Evolutionary conservation across 1,140 invertebrate species (phyloP), one percentile per base, ranked within the genome.

Genomic region (Trichogramma pretiosum): DNA sequence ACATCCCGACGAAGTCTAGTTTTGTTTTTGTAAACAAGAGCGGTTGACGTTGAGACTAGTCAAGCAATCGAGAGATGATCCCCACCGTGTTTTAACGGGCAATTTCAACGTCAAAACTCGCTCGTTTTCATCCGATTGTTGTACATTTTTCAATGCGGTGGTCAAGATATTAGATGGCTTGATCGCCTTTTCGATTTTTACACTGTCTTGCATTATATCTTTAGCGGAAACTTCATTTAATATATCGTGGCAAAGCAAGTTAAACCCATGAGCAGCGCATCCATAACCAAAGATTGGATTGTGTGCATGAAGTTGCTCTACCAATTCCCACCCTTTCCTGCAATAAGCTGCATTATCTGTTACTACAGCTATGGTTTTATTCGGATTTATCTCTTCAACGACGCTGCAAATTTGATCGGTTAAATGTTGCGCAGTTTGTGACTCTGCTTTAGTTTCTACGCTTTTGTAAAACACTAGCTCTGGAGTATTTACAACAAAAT

Each of bases 311-410:
- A 48, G 22, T 28, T 37, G 13, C 37, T 55, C 28, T 11, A 55
- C 33, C 41, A 53, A 47, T 13, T 8, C 10, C 51, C 55, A 56
- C 9, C 42, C 46, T 18, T 40, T 46, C 50, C 50, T 55, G 36
- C 56, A 56, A 33, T 34, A 43, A n/a, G 51, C 30, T 13, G 53
- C 55, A 36, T 59, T 59, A 34, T 56, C 55, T 10, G 47, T 50
- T 30, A 43, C 51, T 9, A 56, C 23, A 32, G 38, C 54, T 26
- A 52, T 36, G 40, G 46, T 48, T 46, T 55, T 54, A 19, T 53
- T 32, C 14, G 33, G 23, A 13, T 45, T 48, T 10, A 54, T 14
- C 39, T 50, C 21, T 18, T 56, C 39, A 40, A 54, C 49, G 3
- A 56, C 39, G 11, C 46, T 48, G 22, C 17, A 45, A 24, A 52